Conservation (phyloP, 2,888 invertebrate species). For the Erebia aethiops region DNA sequence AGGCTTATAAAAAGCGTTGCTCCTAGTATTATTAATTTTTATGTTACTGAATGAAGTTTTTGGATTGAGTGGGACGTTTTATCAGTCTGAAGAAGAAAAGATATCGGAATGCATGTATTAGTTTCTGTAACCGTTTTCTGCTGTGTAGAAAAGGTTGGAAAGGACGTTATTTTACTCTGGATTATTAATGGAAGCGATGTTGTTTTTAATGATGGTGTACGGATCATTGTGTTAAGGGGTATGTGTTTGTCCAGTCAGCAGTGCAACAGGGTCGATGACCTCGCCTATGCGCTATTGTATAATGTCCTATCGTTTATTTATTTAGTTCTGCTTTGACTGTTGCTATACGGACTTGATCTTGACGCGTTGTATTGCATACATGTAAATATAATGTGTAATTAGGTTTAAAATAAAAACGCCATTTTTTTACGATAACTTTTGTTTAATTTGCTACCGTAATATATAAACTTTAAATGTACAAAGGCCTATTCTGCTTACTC, state of each 20-base stretch:
- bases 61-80: conserved; percentile 16
- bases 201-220: conserved; percentile 27
- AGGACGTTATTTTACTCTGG: conserved; percentile 27
- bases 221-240: conserved; percentile 34
- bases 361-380: conserved; percentile 77
- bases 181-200: conserved; percentile 36
- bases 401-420: conserved; percentile 73
- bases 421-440: conserved; percentile 62
- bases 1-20: conserved; percentile 33
- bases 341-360: conserved; percentile 78
- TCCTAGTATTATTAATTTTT: conserved; percentile 29
- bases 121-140: conserved; percentile 40
- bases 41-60: conserved; percentile 22
- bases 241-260: conserved; percentile 52
- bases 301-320: conserved; percentile 63
- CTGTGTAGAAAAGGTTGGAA: conserved; percentile 41
- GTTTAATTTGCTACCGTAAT: conserved; percentile 33
- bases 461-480: conserved; percentile 1
- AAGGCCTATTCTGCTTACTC: background rate
- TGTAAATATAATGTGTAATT: conserved; percentile 75
- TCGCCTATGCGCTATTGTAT: conserved; percentile 53
- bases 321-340: conserved; percentile 77
- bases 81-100: conserved; percentile 28
- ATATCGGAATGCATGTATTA: conserved; percentile 34
- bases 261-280: conserved; percentile 54